Percentiles rank a stretch among this genome's conserved stretches.
Conservation (phyloP, 2,113 vertebrate species). For the Theristicus caerulescens region DNA sequence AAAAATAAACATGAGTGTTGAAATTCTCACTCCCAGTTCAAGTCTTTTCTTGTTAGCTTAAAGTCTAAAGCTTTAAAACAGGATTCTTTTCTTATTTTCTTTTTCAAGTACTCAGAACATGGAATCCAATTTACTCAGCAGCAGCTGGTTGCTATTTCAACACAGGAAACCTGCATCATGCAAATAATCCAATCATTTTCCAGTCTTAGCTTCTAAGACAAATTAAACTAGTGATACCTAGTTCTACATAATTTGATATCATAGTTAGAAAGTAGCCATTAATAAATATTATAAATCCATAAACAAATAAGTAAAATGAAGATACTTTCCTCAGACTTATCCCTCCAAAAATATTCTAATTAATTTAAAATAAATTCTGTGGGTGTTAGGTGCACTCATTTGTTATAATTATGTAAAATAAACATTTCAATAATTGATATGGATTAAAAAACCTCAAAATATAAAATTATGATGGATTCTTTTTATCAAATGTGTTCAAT, state of each 20-base stretch:
- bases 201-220: neutral
- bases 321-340: neutral
- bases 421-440: neutral
- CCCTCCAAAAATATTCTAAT: neutral
- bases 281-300: neutral
- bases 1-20: neutral
- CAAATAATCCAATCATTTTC: neutral
- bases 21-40: neutral
- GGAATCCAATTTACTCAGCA: neutral
- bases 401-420: neutral
- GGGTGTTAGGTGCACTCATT: neutral
- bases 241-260: neutral
- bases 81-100: neutral
- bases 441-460: neutral
- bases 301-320: neutral
- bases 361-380: neutral
- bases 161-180: rapidly evolving
- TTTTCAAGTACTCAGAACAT: neutral
- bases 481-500: neutral
- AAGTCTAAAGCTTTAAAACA: neutral
- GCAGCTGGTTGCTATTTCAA: neutral
- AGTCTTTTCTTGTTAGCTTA: neutral
- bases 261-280: neutral
- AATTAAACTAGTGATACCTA: neutral
- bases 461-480: neutral